These are phyloP conservation scores for Leptopilina clavipes DNA, from an alignment of 1,140 invertebrate species.

Conservation along the genomic window DNA sequence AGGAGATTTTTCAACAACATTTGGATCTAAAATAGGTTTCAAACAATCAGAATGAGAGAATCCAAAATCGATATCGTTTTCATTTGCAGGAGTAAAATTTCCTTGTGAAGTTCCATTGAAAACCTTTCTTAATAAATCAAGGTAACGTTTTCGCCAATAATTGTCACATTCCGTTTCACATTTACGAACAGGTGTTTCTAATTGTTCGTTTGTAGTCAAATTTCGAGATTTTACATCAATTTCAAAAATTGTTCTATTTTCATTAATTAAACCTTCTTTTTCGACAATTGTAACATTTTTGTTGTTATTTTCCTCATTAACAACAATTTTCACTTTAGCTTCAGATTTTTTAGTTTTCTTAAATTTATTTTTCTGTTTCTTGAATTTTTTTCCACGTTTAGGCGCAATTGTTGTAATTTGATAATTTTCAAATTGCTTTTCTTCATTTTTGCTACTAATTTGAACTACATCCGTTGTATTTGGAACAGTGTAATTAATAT, in stretches of 20 bases:
- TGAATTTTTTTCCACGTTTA: background rate
- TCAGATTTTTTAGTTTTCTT: background rate
- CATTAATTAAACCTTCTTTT: background rate
- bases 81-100: conserved; percentile 24
- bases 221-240: conserved; percentile 9
- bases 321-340: background rate
- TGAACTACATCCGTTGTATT: conserved; percentile 10
- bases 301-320: background rate
- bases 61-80: conserved; percentile 51
- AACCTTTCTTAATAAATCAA: conserved; percentile 40
- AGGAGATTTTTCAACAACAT: too few relatives aligned
- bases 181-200: too few relatives aligned
- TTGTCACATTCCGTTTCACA: conserved; percentile 43
- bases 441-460: background rate
- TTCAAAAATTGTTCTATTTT: background rate
- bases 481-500: background rate
- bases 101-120: background rate
- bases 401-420: background rate
- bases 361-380: background rate
- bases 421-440: background rate
- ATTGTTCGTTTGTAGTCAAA: background rate
- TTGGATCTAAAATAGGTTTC: background rate
- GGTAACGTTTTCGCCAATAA: conserved; percentile 46
- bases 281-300: background rate
- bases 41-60: conserved; percentile 31